phyloP scores from a whole-genome alignment of 2,797 vertebrate genomes.

The Tokudaia tokunoshimensis region DNA sequence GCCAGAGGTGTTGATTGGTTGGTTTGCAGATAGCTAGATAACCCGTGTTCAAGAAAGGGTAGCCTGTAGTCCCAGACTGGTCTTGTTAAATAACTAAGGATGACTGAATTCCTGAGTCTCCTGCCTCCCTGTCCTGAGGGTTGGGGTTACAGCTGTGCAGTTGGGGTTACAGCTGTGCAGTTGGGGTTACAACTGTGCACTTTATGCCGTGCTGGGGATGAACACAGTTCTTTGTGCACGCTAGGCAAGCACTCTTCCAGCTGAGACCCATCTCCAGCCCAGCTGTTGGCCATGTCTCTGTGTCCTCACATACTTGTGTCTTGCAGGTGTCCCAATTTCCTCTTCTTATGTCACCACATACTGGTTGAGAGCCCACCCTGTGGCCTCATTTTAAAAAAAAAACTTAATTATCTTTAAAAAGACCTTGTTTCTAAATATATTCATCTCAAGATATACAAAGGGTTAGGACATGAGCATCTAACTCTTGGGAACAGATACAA shows the following conservation, averaged over 20 bases:
- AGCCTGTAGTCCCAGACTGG: neutral
- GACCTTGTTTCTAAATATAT: neutral
- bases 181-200: too few relatives aligned
- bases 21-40: neutral
- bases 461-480: neutral
- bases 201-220: too few relatives aligned
- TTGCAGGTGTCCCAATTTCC: neutral
- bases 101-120: neutral
- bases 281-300: neutral
- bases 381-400: neutral
- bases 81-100: neutral
- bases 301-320: neutral
- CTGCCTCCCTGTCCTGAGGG: neutral
- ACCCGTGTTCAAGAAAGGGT: neutral
- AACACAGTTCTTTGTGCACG: neutral
- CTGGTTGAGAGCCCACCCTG: neutral
- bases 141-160: too few relatives aligned
- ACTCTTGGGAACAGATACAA: neutral
- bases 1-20: neutral
- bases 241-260: neutral
- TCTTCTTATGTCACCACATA: neutral
- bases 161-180: too few relatives aligned
- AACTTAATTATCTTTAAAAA: constrained; percentile 17
- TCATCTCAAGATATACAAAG: neutral
- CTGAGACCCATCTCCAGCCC: neutral